Base-by-base conservation (phyloP, 2,888 invertebrate genomes). In the Lepidochrysops patricia region DNA sequence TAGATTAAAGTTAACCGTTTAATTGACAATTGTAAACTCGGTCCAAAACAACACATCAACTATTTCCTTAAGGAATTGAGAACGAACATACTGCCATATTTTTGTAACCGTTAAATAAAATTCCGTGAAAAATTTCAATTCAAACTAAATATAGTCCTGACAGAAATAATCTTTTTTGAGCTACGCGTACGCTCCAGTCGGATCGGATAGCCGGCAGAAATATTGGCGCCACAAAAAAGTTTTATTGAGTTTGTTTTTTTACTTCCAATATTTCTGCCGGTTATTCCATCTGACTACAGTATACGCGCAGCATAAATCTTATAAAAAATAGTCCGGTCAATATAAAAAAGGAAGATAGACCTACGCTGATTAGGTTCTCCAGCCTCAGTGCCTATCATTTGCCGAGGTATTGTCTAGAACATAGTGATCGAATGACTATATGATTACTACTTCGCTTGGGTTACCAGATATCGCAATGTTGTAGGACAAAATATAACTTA, bases 81-180 rank as follows among this genome's bases (percentile, higher is more conserved):
- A 75, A 76, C 78, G 81, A 81, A 77, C 72, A 80, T 80, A 88
- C 88, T 88, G 88, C 87, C 88, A 88, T 82, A 82, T 78, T 81
- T 80, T 81, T 80, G 71, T 83, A 80, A 77, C 57, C 50, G 61
- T 50, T 35, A 50, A 50, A 34, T 58, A 25, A 32, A 34, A 58
- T 57, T 43, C 13, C 27, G 37, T 12, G 57, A 4, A 57, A 25
- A 57, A 13, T 57, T 37, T 37, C 34, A 5, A 26, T 23, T 9
- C 1, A 13, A 54, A 54, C 25, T 7, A 26, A 27, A 15, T 54
- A 19, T 54, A 32, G 15, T 54, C 19, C 32, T 43, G 43, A 19
- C 19, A 4, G 19, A 43, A 19, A 15, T 29, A 2, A 37, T 37
- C 37, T n/a, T n/a, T n/a, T n/a, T n/a, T n/a, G n/a, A n/a, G n/a